These are phyloP conservation scores for Leptodactylus fuscus DNA, from an alignment of 2,113 vertebrate genomes.

Conservation along the genomic window DNA sequence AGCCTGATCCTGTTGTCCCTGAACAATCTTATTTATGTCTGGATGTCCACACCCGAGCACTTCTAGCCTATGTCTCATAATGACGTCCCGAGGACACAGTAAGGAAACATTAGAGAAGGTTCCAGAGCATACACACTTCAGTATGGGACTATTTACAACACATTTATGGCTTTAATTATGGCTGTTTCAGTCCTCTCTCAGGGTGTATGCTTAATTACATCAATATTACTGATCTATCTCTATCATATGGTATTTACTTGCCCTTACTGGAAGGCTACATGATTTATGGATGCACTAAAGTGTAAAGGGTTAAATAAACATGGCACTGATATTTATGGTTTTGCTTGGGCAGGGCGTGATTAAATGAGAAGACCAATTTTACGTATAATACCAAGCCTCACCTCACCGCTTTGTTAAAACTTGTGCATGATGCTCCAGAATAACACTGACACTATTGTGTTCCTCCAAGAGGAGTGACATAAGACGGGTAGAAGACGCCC, in stretches of 20 bases:
- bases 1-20: too few relatives aligned
- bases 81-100: too few relatives aligned
- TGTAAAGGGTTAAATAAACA: slow-evolving; percentile 44
- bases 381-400: slow-evolving; percentile 40
- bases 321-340: slow-evolving; percentile 9
- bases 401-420: slow-evolving; percentile 53
- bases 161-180: too few relatives aligned
- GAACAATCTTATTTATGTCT: too few relatives aligned
- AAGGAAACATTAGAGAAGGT: too few relatives aligned
- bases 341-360: slow-evolving; percentile 24
- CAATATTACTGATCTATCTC: background rate
- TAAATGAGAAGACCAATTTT: slow-evolving; percentile 33
- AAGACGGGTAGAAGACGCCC: slow-evolving; percentile 3
- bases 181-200: too few relatives aligned
- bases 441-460: slow-evolving; percentile 52
- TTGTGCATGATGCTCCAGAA: slow-evolving; percentile 42
- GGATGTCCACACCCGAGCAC: too few relatives aligned
- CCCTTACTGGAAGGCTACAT: background rate
- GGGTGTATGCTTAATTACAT: background rate
- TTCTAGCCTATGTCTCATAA: too few relatives aligned
- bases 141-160: too few relatives aligned
- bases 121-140: too few relatives aligned
- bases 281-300: background rate
- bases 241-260: background rate
- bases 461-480: slow-evolving; percentile 41